Percentiles rank a stretch among this genome's conserved stretches.
Evolutionary conservation across 2,113 vertebrate species (phyloP).

Genomic region (Rhinolophus ferrumequinum): DNA sequence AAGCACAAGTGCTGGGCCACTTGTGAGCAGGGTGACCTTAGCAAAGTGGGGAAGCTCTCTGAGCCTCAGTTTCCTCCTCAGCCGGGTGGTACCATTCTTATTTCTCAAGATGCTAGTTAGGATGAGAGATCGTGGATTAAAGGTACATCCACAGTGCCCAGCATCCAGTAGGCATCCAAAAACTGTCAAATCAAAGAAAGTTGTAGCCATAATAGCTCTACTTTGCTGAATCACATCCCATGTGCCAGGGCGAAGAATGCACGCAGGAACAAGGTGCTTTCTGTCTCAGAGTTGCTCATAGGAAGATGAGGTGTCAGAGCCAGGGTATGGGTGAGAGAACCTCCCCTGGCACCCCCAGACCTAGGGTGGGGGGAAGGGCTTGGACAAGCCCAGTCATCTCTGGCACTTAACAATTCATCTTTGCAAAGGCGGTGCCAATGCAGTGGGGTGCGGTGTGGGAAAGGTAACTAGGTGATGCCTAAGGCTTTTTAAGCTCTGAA

Average conservation of each 20-base stretch:
- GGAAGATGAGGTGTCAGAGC: background rate
- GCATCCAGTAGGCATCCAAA: background rate
- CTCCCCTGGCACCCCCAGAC: background rate
- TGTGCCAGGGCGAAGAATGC: fast-evolving
- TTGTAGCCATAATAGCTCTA: background rate
- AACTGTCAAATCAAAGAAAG: too few relatives aligned
- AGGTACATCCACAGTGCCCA: background rate
- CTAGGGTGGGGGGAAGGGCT: too few relatives aligned
- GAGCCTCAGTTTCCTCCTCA: background rate
- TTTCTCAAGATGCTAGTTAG: fast-evolving
- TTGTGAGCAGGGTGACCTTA: background rate
- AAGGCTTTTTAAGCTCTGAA: background rate
- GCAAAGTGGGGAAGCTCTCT: background rate
- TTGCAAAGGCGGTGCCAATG: background rate
- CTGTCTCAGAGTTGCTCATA: background rate
- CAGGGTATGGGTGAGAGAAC: background rate
- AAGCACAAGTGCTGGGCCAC: fast-evolving
- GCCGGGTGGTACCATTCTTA: background rate
- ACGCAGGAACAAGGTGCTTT: background rate
- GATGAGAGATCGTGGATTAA: background rate
- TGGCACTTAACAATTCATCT: background rate
- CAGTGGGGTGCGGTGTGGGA: fast-evolving
- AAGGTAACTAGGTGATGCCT: fast-evolving
- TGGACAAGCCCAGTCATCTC: too few relatives aligned
- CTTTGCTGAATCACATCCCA: fast-evolving